These are phyloP conservation scores for Platycheirus albimanus DNA, from an alignment of 2,888 invertebrate species.

Conservation along the genomic window DNA sequence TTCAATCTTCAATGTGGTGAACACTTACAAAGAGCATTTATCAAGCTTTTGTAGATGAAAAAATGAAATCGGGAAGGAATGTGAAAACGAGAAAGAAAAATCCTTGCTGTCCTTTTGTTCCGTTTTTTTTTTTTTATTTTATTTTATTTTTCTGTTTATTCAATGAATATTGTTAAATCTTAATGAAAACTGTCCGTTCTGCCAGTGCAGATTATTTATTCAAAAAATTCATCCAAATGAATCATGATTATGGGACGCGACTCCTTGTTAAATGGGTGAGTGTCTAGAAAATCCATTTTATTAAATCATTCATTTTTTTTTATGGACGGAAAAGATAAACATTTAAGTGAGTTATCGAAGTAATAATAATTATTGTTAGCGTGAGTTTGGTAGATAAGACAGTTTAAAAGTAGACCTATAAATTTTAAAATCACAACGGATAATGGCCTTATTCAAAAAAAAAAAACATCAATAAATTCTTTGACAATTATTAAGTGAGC, in stretches of 20 bases:
- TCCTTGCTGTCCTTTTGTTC: conserved; percentile 3
- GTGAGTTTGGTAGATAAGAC: no score
- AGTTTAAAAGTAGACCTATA: no score
- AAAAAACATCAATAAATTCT: no score
- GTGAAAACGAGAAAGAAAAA: conserved; percentile 27
- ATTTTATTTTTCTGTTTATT: background rate
- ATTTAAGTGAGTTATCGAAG: no score
- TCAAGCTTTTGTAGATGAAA: conserved; percentile 39
- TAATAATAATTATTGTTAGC: no score
- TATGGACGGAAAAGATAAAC: no score
- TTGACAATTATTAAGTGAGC: no score
- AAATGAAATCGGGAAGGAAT: conserved; percentile 5
- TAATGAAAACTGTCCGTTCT: conserved; percentile 2
- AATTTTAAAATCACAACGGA: no score
- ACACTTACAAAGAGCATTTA: conserved; percentile 34
- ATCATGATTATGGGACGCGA: background rate
- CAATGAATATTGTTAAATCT: conserved; percentile 24
- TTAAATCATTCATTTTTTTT: background rate
- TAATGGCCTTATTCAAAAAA: no score
- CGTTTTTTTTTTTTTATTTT: background rate
- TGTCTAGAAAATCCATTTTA: no score
- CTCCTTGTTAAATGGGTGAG: no score
- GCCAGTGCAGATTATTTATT: background rate
- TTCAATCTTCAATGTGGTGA: conserved; percentile 18
- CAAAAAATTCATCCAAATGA: conserved; percentile 5